A percentile compares a stretch with the other conserved stretches of the same genome.
phyloP scores from a whole-genome alignment of 2,888 invertebrate genomes.

The Yponomeuta plumbellus region DNA sequence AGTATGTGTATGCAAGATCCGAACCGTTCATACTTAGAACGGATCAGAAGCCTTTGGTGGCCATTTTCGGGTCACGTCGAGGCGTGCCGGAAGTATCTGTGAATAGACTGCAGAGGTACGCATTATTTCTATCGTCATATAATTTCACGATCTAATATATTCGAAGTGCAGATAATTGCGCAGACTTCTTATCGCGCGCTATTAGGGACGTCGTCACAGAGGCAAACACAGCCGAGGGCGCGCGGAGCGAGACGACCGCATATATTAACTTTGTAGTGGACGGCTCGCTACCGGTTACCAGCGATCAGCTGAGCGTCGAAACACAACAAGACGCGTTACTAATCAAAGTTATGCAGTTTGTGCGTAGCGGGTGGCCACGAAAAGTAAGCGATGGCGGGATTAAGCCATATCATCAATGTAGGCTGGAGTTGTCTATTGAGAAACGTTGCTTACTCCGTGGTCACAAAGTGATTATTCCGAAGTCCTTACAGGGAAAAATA shows the following conservation, averaged over 20 bases:
- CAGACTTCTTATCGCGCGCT: slow-evolving; percentile 13
- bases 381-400: neutral
- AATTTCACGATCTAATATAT: slow-evolving; percentile 32
- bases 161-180: slow-evolving; percentile 21
- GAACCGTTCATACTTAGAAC: slow-evolving; percentile 19
- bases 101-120: slow-evolving; percentile 29
- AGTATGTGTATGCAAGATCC: slow-evolving; percentile 13
- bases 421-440: slow-evolving; percentile 10
- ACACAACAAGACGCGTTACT: neutral
- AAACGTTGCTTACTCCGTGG: slow-evolving; percentile 11
- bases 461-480: slow-evolving; percentile 12
- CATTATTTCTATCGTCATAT: slow-evolving; percentile 29
- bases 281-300: neutral
- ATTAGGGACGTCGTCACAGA: neutral
- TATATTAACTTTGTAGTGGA: slow-evolving; percentile 6
- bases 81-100: slow-evolving; percentile 28
- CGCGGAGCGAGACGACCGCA: neutral
- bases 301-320: no score
- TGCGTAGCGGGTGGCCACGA: slow-evolving; percentile 5
- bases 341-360: neutral
- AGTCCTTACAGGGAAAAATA: no score
- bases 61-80: neutral
- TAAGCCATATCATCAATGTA: slow-evolving; percentile 11
- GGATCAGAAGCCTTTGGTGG: slow-evolving; percentile 13
- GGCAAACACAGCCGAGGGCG: no score